Conservation (phyloP, 2,797 vertebrate species). For the Labeo calbasu region DNA sequence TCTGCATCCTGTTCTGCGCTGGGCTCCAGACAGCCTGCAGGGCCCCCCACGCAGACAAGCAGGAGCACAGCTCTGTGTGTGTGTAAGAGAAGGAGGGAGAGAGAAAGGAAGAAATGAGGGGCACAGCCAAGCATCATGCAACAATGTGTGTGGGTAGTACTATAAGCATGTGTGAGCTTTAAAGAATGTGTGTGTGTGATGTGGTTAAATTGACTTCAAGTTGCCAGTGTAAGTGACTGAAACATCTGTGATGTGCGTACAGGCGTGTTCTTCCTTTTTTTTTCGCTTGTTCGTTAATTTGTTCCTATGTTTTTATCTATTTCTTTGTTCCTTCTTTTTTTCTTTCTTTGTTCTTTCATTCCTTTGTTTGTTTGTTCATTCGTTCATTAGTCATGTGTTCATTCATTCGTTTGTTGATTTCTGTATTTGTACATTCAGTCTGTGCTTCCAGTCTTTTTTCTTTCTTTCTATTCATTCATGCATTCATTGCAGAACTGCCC, state of each 20-base stretch:
- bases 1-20: conserved; percentile 40
- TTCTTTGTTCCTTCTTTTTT: not conserved
- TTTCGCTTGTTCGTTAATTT: not conserved
- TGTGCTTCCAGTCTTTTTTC: not conserved
- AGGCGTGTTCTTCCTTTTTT: not conserved
- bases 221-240: conserved; percentile 13
- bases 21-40: conserved; percentile 80
- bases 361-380: not conserved
- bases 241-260: conserved; percentile 28
- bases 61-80: conserved; percentile 68
- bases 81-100: conserved; percentile 8
- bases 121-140: conserved; percentile 16
- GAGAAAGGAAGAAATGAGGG: conserved; percentile 16
- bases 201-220: conserved; percentile 17
- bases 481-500: not conserved
- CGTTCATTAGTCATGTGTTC: not conserved
- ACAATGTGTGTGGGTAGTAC: conserved; percentile 37
- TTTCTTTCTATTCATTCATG: not conserved
- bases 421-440: not conserved
- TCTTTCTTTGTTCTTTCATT: not conserved
- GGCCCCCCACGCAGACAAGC: conserved; percentile 77
- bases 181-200: not conserved
- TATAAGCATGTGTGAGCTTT: conserved; percentile 29
- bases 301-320: not conserved
- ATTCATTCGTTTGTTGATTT: not conserved